Conservation (phyloP, 2,797 vertebrate genomes). For the Synanceia verrucosa region DNA sequence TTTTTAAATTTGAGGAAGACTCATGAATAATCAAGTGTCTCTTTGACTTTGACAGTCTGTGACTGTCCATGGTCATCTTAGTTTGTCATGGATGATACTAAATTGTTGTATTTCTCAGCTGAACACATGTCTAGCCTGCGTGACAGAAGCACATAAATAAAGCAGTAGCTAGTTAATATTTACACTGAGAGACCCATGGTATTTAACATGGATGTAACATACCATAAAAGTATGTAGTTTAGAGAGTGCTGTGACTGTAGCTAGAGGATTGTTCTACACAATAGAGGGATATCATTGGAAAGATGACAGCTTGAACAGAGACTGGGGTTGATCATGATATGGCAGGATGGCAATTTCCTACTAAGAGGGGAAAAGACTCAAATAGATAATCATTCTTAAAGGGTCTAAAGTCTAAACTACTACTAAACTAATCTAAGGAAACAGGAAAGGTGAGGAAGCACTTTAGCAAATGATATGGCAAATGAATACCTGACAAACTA, state of each 20-base stretch:
- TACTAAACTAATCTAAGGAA: too few species aligned
- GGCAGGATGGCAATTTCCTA: not conserved
- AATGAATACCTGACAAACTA: too few species aligned
- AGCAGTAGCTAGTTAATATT: slow-evolving; percentile 60
- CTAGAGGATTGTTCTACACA: not conserved
- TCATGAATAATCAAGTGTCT: slow-evolving; percentile 67
- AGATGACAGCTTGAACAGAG: not conserved
- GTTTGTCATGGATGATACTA: slow-evolving; percentile 30
- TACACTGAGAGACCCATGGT: slow-evolving; percentile 38
- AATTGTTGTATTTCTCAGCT: slow-evolving; percentile 44
- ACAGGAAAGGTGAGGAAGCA: too few species aligned
- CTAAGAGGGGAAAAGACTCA: too few species aligned
- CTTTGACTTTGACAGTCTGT: too few species aligned
- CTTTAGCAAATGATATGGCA: too few species aligned
- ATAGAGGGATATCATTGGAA: slow-evolving; percentile 1
- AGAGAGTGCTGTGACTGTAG: slow-evolving; percentile 13
- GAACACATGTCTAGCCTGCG: slow-evolving; percentile 57
- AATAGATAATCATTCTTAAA: too few species aligned
- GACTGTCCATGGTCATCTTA: slow-evolving; percentile 40
- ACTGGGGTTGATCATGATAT: not conserved
- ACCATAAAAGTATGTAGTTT: too few species aligned
- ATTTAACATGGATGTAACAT: slow-evolving; percentile 32
- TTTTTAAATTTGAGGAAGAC: slow-evolving; percentile 62
- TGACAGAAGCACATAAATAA: slow-evolving; percentile 68
- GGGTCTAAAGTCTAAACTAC: too few species aligned